Percentiles rank a stretch among this genome's conserved stretches.
Evolutionary conservation across 1,140 invertebrate species (phyloP).

Genomic region (Drosophila rufa): DNA sequence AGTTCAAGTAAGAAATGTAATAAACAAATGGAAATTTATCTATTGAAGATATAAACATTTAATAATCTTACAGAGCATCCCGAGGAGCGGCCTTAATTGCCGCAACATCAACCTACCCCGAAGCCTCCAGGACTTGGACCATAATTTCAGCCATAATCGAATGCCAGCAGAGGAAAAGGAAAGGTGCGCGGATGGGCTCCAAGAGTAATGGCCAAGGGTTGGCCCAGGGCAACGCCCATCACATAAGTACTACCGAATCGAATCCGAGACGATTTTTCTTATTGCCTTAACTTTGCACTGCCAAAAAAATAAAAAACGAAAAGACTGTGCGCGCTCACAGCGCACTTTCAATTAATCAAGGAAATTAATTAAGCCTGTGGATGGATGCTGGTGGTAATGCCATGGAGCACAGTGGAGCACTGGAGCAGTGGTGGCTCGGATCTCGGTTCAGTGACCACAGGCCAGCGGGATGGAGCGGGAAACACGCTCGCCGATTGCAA

Average conservation of each 20-base stretch:
- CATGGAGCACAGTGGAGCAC: conserved; percentile 14
- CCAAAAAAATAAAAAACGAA: conserved; percentile 39
- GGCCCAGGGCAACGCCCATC: conserved; percentile 65
- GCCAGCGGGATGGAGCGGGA: conserved; percentile 38
- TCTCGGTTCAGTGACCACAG: conserved; percentile 62
- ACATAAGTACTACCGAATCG: conserved; percentile 70
- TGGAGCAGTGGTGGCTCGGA: conserved; percentile 26
- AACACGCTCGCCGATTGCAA: conserved; percentile 61
- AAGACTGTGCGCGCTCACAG: conserved; percentile 29
- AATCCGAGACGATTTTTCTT: conserved; percentile 59
- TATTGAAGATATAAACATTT: not conserved
- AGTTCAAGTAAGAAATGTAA: not conserved
- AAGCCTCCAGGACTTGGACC: conserved; percentile 30
- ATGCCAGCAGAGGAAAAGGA: conserved; percentile 22
- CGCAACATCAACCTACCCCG: conserved; percentile 14
- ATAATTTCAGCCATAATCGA: conserved; percentile 68
- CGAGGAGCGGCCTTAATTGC: conserved; percentile 35
- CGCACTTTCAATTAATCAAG: conserved; percentile 82
- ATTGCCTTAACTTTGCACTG: conserved; percentile 80
- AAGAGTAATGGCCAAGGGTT: conserved; percentile 77
- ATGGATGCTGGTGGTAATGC: conserved; percentile 35
- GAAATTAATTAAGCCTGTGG: conserved; percentile 77
- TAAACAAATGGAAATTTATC: not conserved
- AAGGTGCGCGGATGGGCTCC: conserved; percentile 15
- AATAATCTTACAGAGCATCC: conserved; percentile 6